These are phyloP conservation scores for Enteromius treurensis DNA, from an alignment of 2,797 vertebrate genomes.

Conservation along the genomic window DNA sequence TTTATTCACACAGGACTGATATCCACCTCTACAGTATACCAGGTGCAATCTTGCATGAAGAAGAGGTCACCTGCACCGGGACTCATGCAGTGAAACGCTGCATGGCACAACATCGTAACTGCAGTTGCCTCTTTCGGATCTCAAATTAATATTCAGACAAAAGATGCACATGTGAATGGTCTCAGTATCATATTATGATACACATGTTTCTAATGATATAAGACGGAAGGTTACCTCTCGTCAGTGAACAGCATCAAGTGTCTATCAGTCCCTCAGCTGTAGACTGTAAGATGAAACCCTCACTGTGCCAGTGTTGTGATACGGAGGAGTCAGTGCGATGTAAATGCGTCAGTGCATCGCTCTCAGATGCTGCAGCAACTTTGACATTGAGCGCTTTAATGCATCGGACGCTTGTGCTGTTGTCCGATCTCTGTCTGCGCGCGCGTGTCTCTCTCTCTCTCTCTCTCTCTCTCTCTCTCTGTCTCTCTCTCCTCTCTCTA, in stretches of 20 bases:
- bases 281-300: slow-evolving; percentile 18
- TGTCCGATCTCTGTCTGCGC: slow-evolving; percentile 12
- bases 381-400: slow-evolving; percentile 73
- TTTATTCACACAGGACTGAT: neutral
- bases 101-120: slow-evolving; percentile 51
- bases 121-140: slow-evolving; percentile 55
- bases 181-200: neutral
- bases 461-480: no score
- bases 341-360: slow-evolving; percentile 29
- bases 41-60: neutral
- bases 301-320: neutral
- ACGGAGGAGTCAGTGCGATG: slow-evolving; percentile 23
- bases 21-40: neutral
- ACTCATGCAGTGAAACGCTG: slow-evolving; percentile 36
- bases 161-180: neutral
- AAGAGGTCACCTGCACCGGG: neutral
- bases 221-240: slow-evolving; percentile 47
- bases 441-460: neutral
- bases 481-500: slow-evolving; percentile 24
- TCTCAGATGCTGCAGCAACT: slow-evolving; percentile 58
- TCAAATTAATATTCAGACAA: slow-evolving; percentile 64
- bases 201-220: neutral
- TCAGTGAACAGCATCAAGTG: slow-evolving; percentile 46
- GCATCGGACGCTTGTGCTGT: slow-evolving; percentile 62
- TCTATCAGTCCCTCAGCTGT: slow-evolving; percentile 27